phyloP scores from a whole-genome alignment of 1,140 invertebrate genomes.

The Sycobia sp. region DNA sequence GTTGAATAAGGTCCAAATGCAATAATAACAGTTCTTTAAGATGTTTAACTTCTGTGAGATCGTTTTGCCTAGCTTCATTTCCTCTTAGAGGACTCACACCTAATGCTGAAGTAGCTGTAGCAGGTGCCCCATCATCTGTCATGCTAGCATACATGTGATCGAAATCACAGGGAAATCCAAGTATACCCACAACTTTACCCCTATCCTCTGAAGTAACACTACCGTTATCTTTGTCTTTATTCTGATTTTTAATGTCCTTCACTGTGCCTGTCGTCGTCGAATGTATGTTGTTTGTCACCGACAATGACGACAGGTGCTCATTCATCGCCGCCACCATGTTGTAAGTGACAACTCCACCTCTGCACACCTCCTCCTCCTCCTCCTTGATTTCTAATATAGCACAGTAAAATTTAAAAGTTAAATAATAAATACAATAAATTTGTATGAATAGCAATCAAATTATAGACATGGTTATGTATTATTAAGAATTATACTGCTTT shows the following conservation, averaged over 20 bases:
- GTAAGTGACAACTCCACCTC: constrained; percentile 38
- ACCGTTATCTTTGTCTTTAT: constrained; percentile 25
- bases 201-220: constrained; percentile 25
- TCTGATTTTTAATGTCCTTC: constrained; percentile 25
- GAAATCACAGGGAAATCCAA: constrained; percentile 60
- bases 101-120: constrained; percentile 49
- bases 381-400: not conserved
- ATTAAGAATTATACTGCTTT: not conserved
- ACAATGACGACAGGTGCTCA: constrained; percentile 56
- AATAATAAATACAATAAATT: not conserved
- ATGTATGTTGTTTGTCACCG: constrained; percentile 50
- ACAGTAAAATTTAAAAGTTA: not conserved
- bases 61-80: constrained; percentile 59
- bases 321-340: constrained; percentile 62
- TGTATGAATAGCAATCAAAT: no score
- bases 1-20: constrained; percentile 76
- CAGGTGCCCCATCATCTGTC: constrained; percentile 52
- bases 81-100: constrained; percentile 52
- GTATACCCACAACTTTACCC: constrained; percentile 50
- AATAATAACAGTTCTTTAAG: constrained; percentile 71
- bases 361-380: constrained; percentile 37
- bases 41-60: constrained; percentile 66
- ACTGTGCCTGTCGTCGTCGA: constrained; percentile 35
- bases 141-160: constrained; percentile 66
- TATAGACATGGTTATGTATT: constrained; percentile 20